phyloP scores from a whole-genome alignment of 1,140 invertebrate genomes.

The Ridgeia piscesae region DNA sequence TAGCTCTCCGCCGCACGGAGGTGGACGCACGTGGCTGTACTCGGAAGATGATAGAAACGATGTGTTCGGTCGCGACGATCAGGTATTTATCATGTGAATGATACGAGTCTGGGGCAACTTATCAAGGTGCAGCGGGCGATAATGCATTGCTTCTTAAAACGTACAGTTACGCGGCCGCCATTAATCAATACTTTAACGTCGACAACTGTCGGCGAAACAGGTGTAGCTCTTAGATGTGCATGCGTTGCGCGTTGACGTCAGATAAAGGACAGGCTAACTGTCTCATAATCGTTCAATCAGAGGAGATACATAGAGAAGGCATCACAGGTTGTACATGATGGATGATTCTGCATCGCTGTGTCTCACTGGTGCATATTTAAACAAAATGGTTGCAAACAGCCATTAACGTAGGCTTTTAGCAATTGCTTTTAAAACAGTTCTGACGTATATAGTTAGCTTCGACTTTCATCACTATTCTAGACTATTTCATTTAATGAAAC shows the following conservation, averaged over 20 bases:
- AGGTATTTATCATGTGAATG: constrained; percentile 6
- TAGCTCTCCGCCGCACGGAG: background rate
- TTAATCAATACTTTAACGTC: background rate
- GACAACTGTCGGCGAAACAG: background rate
- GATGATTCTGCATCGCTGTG: background rate
- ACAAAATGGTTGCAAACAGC: background rate
- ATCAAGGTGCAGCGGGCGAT: background rate
- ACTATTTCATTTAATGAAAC: background rate
- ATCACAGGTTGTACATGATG: background rate
- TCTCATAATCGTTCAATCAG: background rate
- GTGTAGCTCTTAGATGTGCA: background rate
- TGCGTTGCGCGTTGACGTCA: background rate
- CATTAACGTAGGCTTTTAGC: background rate
- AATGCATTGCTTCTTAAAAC: background rate
- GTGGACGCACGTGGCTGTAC: background rate
- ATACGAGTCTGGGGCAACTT: constrained; percentile 2
- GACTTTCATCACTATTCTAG: background rate
- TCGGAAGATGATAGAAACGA: background rate
- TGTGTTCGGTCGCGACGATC: background rate
- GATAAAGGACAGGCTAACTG: background rate
- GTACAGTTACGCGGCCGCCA: background rate
- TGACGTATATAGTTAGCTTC: background rate
- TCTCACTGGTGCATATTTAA: background rate
- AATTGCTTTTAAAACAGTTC: background rate
- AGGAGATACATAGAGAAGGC: background rate